phyloP scores from a whole-genome alignment of 2,888 invertebrate genomes.

The Melieria crassipennis region DNA sequence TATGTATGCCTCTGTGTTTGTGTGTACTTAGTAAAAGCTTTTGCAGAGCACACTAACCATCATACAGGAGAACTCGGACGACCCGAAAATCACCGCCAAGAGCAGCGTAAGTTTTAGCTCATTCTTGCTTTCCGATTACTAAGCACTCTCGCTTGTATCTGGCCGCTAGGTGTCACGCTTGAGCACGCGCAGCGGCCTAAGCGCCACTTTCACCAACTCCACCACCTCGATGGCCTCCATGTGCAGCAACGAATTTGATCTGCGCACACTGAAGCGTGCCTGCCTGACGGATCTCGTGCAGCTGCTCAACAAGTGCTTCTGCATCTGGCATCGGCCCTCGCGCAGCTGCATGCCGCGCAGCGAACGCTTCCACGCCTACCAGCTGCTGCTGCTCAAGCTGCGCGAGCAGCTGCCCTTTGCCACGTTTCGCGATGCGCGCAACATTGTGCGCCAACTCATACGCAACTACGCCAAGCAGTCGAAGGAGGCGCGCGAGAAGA shows the following conservation, averaged over 20 bases:
- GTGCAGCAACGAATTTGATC: conserved; percentile 1
- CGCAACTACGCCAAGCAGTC: not conserved
- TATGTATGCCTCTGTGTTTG: not conserved
- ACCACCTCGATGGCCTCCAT: conserved; percentile 3
- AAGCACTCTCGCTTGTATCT: not conserved
- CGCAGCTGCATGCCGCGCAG: conserved; percentile 22
- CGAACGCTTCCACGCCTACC: conserved; percentile 31
- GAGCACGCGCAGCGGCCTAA: conserved; percentile 1
- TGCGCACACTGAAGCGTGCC: conserved; percentile 5
- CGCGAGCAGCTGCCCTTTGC: conserved; percentile 24
- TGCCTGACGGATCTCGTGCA: conserved; percentile 23
- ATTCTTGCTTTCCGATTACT: not conserved
- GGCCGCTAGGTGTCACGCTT: conserved; percentile 5
- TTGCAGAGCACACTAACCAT: conserved; percentile 27
- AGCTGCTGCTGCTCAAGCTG: conserved; percentile 26
- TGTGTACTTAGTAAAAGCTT: not conserved
- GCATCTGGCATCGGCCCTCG: conserved; percentile 36
- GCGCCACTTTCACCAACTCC: conserved; percentile 2
- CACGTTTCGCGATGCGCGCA: conserved; percentile 31
- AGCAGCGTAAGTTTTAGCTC: conserved; percentile 20
- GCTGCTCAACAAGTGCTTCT: conserved; percentile 32
- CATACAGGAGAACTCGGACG: not conserved
- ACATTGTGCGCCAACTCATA: conserved; percentile 35
- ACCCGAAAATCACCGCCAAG: not conserved
- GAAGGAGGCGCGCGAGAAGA: not conserved